Conservation (phyloP, 2,888 invertebrate species). For the Epirrhoe tristata region DNA sequence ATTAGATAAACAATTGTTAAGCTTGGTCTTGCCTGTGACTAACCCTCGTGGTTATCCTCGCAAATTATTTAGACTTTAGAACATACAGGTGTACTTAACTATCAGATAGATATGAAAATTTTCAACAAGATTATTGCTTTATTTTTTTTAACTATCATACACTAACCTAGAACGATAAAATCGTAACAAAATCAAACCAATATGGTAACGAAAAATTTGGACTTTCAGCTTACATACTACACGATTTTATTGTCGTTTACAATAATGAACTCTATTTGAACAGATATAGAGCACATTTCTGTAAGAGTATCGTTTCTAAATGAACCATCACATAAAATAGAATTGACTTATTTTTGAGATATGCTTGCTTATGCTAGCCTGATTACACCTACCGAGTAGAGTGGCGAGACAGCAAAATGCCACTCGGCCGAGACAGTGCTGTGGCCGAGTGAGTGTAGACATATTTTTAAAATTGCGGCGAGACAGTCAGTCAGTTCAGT, state of each 20-base stretch:
- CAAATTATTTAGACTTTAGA: not conserved
- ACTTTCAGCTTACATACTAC: slow-evolving; percentile 49
- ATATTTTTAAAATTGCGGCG: no score
- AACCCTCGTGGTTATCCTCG: no score
- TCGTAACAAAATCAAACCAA: slow-evolving; percentile 45
- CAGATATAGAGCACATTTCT: not conserved
- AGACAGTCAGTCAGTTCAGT: no score
- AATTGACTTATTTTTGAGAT: slow-evolving; percentile 16
- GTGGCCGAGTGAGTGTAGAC: no score
- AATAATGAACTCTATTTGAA: slow-evolving; percentile 36
- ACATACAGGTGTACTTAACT: slow-evolving; percentile 6
- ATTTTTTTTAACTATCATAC: slow-evolving; percentile 21
- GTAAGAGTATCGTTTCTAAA: not conserved
- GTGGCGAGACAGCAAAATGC: no score
- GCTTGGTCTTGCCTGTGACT: not conserved
- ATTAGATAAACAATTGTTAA: no score
- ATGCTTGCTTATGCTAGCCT: no score
- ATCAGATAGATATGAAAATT: slow-evolving; percentile 22
- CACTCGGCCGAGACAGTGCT: no score
- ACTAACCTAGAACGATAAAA: slow-evolving; percentile 21
- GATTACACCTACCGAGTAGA: no score
- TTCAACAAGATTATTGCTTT: slow-evolving; percentile 30
- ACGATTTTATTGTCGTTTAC: slow-evolving; percentile 55
- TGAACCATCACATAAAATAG: slow-evolving; percentile 22
- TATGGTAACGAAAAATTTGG: slow-evolving; percentile 57